Conservation (phyloP, 2,113 vertebrate genomes). For the Penelope pileata region DNA sequence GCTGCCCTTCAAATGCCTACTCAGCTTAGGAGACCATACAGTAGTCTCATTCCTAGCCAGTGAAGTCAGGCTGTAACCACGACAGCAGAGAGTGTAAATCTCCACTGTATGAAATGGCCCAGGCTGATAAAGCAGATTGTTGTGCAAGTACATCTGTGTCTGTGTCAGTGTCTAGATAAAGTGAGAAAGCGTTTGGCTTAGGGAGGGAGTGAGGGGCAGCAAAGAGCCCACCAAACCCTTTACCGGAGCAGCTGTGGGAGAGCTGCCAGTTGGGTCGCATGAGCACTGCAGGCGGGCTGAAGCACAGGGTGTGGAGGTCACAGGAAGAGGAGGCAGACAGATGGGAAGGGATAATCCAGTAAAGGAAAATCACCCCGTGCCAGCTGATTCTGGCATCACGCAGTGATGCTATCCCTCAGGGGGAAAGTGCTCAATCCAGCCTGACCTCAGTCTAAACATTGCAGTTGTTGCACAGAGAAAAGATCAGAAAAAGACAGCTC, state of each 20-base stretch:
- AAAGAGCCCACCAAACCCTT: neutral
- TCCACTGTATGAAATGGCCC: neutral
- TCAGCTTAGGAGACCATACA: conserved; percentile 12
- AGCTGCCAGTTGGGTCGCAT: neutral
- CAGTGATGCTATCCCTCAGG: neutral
- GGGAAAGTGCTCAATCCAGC: neutral
- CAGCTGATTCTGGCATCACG: neutral
- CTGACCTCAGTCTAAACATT: neutral
- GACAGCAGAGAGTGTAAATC: conserved; percentile 33
- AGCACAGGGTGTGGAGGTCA: neutral
- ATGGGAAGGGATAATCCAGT: neutral
- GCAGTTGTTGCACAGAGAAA: neutral
- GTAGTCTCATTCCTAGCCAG: conserved; percentile 50
- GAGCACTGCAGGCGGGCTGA: neutral
- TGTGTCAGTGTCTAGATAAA: neutral
- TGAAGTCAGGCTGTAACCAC: conserved; percentile 63
- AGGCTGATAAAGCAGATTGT: conserved; percentile 30
- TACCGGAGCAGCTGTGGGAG: neutral
- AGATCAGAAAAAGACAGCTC: neutral
- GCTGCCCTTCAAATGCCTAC: conserved; percentile 24
- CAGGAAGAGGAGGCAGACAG: neutral
- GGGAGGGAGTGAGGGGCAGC: neutral
- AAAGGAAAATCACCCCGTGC: neutral
- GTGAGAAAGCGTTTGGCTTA: neutral
- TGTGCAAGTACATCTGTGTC: neutral